Evolutionary conservation across 2,888 invertebrate species (phyloP), one percentile per base, ranked within the genome.

Genomic region (Spodoptera exigua): DNA sequence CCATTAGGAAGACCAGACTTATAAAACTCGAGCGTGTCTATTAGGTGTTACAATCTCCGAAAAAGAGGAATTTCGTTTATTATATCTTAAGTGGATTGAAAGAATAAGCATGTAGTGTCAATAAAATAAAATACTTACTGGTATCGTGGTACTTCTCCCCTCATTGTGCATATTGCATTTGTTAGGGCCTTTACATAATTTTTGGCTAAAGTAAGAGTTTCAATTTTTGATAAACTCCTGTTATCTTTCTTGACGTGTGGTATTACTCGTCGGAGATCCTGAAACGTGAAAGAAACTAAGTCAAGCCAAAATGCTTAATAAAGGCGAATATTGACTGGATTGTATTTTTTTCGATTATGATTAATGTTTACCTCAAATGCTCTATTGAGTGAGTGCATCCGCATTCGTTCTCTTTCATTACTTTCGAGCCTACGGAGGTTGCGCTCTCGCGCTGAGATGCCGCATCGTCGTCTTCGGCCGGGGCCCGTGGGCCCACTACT

Each of bases 381-480:
- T 84, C 98, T 97, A 87, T 98, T 98, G 58, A 98, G 95, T 52
- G 97, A 97, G 88, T 98, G 98, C 98, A 98, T 98, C 79, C 98
- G 95, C 97, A 98, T 97, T 59, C 98, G 95, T 90, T 98, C 98
- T 52, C 98, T 94, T 88, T 98, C 98, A 88, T 98, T 98, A 89
- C 98, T 98, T 91, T 98, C 98, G 51, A 98, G 95, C 58, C 98
- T 95, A 48, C 98, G 95, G 61, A 97, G 92, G 89, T 98, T 98
- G 68, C 98, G 95, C 85, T 98, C 98, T 56, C 98, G 95, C 2
- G 98, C 97, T 60, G 97, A 97, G 60, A 97, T 94, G 3, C 96
- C 96, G 74, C 96, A 96, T 83, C 97, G 96, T 73, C 97, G 95
- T 76, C 96, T 93, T n/a, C 96, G 90, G 56, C 92, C 93, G 1